These are phyloP conservation scores for Glaucomys volans DNA, from an alignment of 2,113 vertebrate genomes.

Conservation along the genomic window DNA sequence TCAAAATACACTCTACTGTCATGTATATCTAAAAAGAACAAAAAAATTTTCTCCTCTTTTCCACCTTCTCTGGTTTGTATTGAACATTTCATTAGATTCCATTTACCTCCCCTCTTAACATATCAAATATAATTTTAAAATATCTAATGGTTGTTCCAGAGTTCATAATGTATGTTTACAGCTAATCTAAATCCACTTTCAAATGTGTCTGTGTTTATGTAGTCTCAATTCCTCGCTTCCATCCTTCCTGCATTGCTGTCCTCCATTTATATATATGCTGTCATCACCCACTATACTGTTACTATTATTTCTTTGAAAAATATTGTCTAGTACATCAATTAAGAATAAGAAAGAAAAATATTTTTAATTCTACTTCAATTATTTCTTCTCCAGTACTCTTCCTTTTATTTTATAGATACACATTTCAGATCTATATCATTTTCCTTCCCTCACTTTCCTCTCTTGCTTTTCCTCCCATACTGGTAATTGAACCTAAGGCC, in stretches of 20 bases:
- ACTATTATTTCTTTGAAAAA: conserved; percentile 6
- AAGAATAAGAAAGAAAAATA: background rate
- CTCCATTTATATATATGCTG: background rate
- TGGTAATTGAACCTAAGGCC: background rate
- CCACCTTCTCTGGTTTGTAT: background rate
- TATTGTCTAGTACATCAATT: background rate
- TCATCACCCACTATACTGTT: background rate
- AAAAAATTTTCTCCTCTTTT: background rate
- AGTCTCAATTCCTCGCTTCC: background rate
- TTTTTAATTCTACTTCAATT: background rate
- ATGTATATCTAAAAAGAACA: too few species aligned
- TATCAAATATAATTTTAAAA: background rate
- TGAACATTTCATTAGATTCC: background rate
- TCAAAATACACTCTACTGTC: too few species aligned
- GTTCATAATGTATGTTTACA: background rate
- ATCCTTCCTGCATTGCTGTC: background rate
- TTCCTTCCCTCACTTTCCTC: background rate
- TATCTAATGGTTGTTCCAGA: background rate
- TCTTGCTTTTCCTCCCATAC: background rate
- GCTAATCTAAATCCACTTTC: background rate
- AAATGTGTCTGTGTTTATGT: background rate
- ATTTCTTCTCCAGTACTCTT: background rate
- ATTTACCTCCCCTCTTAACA: background rate
- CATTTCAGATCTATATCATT: background rate
- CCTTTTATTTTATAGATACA: background rate